phyloP scores from a whole-genome alignment of 1,140 invertebrate species.

The Trinorchestia longiramus region DNA sequence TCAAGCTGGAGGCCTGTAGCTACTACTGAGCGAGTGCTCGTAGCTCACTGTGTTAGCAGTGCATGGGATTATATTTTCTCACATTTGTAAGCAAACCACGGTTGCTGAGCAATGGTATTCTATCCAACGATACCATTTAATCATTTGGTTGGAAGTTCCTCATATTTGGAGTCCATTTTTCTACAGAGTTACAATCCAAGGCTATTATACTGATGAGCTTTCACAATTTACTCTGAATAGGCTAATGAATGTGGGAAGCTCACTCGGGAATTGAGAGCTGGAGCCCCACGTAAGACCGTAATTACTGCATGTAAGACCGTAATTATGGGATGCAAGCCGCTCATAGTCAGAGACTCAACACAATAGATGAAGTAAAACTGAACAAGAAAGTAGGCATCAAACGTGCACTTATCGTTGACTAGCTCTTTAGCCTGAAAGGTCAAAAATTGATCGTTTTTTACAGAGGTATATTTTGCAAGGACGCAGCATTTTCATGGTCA shows the following conservation, averaged over 20 bases:
- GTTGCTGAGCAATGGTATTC: background rate
- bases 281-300: background rate
- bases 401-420: background rate
- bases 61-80: background rate
- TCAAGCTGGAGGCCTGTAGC: background rate
- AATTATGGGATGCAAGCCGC: too few relatives aligned
- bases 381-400: background rate
- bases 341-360: background rate
- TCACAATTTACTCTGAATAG: background rate
- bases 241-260: background rate
- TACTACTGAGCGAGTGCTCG: background rate
- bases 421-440: background rate
- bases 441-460: background rate
- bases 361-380: background rate
- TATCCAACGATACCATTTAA: background rate
- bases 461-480: background rate
- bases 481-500: background rate
- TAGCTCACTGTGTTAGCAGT: background rate
- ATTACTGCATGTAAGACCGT: background rate
- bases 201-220: background rate
- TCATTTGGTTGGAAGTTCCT: background rate
- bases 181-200: background rate
- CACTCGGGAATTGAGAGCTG: background rate
- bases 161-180: background rate
- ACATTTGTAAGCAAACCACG: background rate